These are phyloP conservation scores for Epinotia bilunana DNA, from an alignment of 2,888 invertebrate genomes.

Conservation along the genomic window DNA sequence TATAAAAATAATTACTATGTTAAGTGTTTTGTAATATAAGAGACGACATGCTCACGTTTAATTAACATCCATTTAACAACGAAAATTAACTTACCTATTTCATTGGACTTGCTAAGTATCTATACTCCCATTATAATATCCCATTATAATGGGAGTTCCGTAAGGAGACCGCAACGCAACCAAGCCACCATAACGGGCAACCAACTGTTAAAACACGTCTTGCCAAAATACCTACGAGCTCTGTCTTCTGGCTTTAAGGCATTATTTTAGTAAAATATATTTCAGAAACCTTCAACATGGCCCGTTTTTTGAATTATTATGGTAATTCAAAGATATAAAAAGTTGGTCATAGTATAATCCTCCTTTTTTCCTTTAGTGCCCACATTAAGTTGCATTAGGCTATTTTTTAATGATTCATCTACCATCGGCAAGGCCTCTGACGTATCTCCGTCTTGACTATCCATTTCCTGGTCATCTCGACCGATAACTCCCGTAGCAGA, in stretches of 20 bases:
- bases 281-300: neutral
- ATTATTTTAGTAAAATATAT: neutral
- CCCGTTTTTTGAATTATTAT: neutral
- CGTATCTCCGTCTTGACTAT: too few relatives aligned
- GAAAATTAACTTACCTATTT: neutral
- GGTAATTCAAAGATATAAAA: too few relatives aligned
- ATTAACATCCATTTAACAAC: constrained; percentile 3
- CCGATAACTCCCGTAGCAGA: neutral
- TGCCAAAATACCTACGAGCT: constrained; percentile 22
- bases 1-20: neutral
- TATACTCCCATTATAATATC: too few relatives aligned
- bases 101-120: constrained; percentile 3
- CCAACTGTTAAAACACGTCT: constrained; percentile 26
- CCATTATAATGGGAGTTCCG: constrained; percentile 22
- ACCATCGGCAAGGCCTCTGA: too few relatives aligned
- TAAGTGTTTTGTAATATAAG: neutral
- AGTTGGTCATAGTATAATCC: too few relatives aligned
- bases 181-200: constrained; percentile 14
- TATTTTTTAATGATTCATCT: neutral
- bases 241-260: constrained; percentile 6
- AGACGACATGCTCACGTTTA: neutral
- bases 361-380: neutral
- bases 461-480: neutral
- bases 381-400: neutral
- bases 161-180: constrained; percentile 29